Conservation (phyloP, 2,797 vertebrate species). For the Gambusia yucatana region DNA sequence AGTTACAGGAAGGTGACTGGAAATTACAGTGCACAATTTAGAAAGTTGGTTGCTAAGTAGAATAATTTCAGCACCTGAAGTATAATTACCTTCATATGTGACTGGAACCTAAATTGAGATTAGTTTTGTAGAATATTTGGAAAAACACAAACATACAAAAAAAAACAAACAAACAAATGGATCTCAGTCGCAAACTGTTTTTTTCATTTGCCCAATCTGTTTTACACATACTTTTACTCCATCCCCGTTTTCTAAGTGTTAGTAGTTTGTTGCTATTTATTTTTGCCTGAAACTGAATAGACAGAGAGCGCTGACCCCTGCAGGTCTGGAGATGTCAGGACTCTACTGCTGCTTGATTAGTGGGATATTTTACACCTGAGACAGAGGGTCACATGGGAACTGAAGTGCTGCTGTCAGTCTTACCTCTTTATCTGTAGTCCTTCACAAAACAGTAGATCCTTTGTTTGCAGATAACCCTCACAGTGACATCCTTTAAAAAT, state of each 20-base stretch:
- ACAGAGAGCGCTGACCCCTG: not conserved
- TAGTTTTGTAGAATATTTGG: not conserved
- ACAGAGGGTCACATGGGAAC: not conserved
- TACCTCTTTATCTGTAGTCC: not conserved
- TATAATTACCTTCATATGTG: not conserved
- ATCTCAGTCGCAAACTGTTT: not conserved
- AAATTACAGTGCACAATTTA: not conserved
- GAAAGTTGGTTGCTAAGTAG: slow-evolving; percentile 10
- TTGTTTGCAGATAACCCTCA: not conserved
- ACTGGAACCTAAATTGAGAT: not conserved
- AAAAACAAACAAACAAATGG: not conserved
- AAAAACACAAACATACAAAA: not conserved
- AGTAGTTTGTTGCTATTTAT: not conserved
- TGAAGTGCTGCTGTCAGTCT: not conserved
- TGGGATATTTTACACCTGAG: not conserved
- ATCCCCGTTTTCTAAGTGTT: not conserved
- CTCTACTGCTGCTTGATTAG: not conserved
- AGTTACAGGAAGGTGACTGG: slow-evolving; percentile 37
- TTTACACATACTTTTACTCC: not conserved
- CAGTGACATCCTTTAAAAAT: not conserved
- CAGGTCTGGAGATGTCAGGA: not conserved
- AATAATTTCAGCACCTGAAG: not conserved
- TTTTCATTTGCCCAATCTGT: not conserved
- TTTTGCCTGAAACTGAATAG: not conserved
- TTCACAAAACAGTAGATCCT: not conserved